Conservation (phyloP, 2,113 vertebrate genomes). For the Saccopteryx bilineata region DNA sequence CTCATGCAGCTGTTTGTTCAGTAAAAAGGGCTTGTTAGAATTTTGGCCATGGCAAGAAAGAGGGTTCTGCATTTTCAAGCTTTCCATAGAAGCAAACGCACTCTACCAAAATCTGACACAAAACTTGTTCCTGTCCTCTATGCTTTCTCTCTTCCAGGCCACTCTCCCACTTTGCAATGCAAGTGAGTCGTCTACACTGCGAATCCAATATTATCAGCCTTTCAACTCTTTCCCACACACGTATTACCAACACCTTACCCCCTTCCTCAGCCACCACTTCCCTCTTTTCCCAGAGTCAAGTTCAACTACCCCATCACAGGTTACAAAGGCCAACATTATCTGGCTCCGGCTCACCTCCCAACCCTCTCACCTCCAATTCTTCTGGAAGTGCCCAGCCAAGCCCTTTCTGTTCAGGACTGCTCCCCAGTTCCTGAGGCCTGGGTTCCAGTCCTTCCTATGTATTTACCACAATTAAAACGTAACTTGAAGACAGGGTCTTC, state of each 20-base stretch:
- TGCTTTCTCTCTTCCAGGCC: neutral
- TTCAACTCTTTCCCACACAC: neutral
- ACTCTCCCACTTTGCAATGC: neutral
- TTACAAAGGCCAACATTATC: neutral
- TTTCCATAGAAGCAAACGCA: neutral
- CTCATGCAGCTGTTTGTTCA: conserved; percentile 49
- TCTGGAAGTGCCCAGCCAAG: neutral
- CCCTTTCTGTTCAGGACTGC: neutral
- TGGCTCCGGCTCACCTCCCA: neutral
- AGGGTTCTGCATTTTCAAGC: neutral
- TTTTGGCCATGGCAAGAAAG: conserved; percentile 1
- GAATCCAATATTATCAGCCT: neutral
- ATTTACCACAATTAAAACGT: neutral
- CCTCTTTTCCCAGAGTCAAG: neutral
- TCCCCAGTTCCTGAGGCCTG: neutral
- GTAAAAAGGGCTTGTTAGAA: conserved; percentile 14
- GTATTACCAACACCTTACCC: too few relatives aligned
- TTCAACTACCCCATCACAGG: neutral
- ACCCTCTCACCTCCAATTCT: neutral
- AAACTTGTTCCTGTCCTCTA: neutral
- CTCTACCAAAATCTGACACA: neutral
- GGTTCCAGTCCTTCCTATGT: neutral
- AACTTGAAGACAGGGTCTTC: neutral
- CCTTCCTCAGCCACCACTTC: neutral
- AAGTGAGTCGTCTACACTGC: neutral